phyloP scores from a whole-genome alignment of 2,113 vertebrate genomes.

The Protobothrops mucrosquamatus region DNA sequence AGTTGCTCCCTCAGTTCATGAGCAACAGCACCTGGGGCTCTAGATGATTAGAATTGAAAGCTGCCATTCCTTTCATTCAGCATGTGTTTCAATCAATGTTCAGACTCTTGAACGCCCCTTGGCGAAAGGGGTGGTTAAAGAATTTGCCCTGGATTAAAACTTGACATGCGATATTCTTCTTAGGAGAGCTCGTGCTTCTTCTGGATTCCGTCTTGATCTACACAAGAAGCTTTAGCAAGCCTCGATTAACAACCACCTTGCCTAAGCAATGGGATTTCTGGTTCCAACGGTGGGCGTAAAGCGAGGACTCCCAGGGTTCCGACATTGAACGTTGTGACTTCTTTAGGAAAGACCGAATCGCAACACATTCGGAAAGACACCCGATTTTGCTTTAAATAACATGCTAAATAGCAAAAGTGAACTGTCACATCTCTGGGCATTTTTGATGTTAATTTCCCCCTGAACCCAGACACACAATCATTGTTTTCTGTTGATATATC shows the following conservation, averaged over 20 bases:
- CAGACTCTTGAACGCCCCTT: background rate
- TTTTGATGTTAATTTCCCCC: background rate
- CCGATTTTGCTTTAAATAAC: background rate
- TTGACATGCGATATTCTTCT: background rate
- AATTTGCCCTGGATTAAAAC: background rate
- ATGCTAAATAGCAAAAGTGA: background rate
- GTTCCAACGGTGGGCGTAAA: background rate
- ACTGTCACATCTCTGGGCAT: background rate
- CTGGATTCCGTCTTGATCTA: background rate
- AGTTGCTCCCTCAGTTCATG: background rate
- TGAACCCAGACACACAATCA: background rate
- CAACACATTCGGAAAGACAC: background rate
- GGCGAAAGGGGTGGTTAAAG: slow-evolving; percentile 5
- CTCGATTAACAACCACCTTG: rapidly evolving
- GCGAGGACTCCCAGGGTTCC: background rate
- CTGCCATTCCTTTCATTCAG: background rate
- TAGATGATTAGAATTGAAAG: background rate
- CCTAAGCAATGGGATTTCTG: background rate
- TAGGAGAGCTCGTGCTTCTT: slow-evolving; percentile 5
- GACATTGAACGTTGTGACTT: background rate
- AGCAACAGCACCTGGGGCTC: background rate
- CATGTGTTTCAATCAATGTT: background rate
- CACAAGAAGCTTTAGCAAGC: background rate
- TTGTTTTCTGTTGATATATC: background rate
- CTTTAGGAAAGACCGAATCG: background rate